phyloP scores from a whole-genome alignment of 2,797 vertebrate genomes.

The Onychomys torridus region DNA sequence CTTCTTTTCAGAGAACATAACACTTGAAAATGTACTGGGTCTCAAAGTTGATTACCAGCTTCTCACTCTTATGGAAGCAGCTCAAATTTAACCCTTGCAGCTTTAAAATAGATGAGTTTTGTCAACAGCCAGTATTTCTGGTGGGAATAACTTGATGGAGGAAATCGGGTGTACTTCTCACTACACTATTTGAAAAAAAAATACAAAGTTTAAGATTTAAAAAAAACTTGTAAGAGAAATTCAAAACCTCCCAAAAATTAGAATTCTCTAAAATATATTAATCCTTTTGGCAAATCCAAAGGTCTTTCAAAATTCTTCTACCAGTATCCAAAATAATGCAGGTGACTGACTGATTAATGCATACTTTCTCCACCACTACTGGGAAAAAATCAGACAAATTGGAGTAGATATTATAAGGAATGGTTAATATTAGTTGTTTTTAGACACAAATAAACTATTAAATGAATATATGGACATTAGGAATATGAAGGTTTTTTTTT shows the following conservation, averaged over 20 bases:
- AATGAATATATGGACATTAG: not conserved
- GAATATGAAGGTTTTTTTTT: not conserved
- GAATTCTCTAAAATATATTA: not conserved
- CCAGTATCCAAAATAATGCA: not conserved
- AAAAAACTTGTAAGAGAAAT: not conserved
- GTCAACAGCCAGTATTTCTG: not conserved
- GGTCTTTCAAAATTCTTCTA: not conserved
- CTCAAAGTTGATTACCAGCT: slow-evolving; percentile 59
- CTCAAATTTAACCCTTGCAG: slow-evolving; percentile 62
- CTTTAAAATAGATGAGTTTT: not conserved
- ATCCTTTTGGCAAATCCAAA: not conserved
- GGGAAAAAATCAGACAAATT: not conserved
- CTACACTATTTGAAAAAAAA: not conserved
- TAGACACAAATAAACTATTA: not conserved
- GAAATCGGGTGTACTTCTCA: not conserved
- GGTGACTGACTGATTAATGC: not conserved
- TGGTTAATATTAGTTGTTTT: not conserved
- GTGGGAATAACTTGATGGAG: not conserved
- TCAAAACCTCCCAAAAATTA: not conserved
- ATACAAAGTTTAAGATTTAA: not conserved
- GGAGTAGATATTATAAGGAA: not conserved
- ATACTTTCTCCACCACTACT: not conserved
- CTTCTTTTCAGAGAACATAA: slow-evolving; percentile 57
- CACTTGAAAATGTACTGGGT: slow-evolving; percentile 60
- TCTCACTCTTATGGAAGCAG: not conserved